phyloP scores from a whole-genome alignment of 2,113 vertebrate species.

The Bettongia penicillata region DNA sequence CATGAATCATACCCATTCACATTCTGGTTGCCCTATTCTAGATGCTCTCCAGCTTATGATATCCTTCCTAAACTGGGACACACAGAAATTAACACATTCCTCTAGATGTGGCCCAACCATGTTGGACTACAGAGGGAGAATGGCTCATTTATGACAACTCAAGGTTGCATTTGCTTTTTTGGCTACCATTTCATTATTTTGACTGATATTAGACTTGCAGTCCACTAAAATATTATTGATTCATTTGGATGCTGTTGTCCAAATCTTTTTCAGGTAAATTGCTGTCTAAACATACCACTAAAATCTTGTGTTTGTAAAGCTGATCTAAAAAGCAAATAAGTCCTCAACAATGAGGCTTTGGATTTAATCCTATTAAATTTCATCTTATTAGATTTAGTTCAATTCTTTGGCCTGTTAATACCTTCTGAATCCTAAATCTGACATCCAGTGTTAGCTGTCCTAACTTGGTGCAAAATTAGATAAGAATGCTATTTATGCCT shows the following conservation, averaged over 20 bases:
- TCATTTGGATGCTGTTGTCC: not conserved
- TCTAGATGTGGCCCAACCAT: not conserved
- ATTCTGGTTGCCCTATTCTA: not conserved
- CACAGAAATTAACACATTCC: not conserved
- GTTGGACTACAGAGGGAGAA: not conserved
- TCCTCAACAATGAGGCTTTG: not conserved
- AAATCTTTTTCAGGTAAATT: not conserved
- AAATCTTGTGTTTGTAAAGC: not conserved
- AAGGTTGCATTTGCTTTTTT: not conserved
- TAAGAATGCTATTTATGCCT: not conserved
- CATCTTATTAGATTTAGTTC: not conserved
- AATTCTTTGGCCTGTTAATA: not conserved
- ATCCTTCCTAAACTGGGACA: not conserved
- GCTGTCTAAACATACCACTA: not conserved
- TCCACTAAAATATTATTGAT: not conserved
- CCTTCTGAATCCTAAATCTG: not conserved
- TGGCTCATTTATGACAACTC: not conserved
- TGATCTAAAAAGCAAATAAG: not conserved
- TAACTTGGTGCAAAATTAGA: not conserved
- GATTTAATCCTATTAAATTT: not conserved
- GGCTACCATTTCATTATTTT: not conserved
- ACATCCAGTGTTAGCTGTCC: not conserved
- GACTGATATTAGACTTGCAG: not conserved
- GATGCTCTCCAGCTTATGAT: not conserved
- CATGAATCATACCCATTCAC: not conserved